Evolutionary conservation across 2,113 vertebrate genomes (phyloP), one percentile per base, ranked within the genome.

Genomic region (Pimephales promelas): DNA sequence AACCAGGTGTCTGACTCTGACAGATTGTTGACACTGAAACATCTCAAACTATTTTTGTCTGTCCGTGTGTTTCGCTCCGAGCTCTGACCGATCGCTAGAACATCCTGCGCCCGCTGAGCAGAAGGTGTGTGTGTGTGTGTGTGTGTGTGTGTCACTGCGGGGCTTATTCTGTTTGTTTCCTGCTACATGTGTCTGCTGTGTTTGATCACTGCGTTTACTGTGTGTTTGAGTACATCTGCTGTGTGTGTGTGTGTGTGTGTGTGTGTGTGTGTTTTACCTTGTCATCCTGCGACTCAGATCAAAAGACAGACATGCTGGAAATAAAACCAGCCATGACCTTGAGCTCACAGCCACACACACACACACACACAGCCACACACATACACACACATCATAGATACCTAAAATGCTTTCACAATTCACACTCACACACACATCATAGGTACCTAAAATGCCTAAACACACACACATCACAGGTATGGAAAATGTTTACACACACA

Each of bases 281-380:
- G 97, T 98, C 97, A 97, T 97, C 94, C 95, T 95, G 94, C 91
- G 91, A 94, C 95, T 97, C 87, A 91, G 94, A 96, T 97, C 96
- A 96, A 86, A 95, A 94, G 92, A 84, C 92, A 97, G 96, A 97
- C 90, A 95, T 96, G 96, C 95, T 95, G 95, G 95, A 97, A 98
- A 98, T 98, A 97, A 95, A 87, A 95, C 93, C 89, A 93, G 91
- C 90, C 93, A 89, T 94, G 95, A 97, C 97, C 97, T 99, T 98
- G 96, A 97, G 94, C 92, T 91, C 95, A 86, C 83, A 90, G 56
- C 16, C 66, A 10, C 18, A 10, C 20, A 36, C 10, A 49, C 47
- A 16, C 47, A 49, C 47, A 49, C 36, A 45, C 47, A 49, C 47
- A 49, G 22, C 5, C 47, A 16, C 14, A 5, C 13, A 49, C 47